Percentiles rank a stretch among this genome's conserved stretches.
Evolutionary conservation across 2,888 invertebrate species (phyloP).

Genomic region (Beris morrisii): DNA sequence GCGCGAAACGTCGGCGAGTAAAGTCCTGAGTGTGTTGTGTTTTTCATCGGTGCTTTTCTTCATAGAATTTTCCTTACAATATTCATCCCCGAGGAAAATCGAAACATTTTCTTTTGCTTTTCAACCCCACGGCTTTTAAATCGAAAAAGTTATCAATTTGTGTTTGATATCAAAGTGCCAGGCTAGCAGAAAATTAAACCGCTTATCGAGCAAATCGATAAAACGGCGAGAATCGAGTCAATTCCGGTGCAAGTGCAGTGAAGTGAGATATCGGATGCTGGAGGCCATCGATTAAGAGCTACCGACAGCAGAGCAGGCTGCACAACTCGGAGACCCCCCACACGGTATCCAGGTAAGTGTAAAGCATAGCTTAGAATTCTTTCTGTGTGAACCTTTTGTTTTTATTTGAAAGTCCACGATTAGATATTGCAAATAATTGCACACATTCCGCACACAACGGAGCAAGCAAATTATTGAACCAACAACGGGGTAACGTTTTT

Average conservation of each 20-base stretch:
- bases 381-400: not conserved
- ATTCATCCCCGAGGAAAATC: too few species aligned
- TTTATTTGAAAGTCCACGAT: too few species aligned
- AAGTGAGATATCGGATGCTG: slow-evolving; percentile 27
- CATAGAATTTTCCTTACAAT: not conserved
- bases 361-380: not conserved
- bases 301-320: not conserved
- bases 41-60: not conserved
- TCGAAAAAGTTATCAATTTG: too few species aligned
- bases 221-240: too few species aligned
- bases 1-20: slow-evolving; percentile 4
- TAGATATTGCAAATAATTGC: too few species aligned
- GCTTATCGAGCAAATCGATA: too few species aligned
- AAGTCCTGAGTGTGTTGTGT: not conserved
- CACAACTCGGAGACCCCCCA: not conserved
- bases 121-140: too few species aligned
- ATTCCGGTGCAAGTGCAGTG: slow-evolving; percentile 3
- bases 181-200: too few species aligned
- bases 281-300: slow-evolving; percentile 22
- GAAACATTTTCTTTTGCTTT: too few species aligned
- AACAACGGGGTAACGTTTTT: slow-evolving; percentile 2
- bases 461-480: slow-evolving; percentile 3
- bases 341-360: not conserved
- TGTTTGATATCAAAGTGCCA: too few species aligned
- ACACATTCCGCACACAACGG: slow-evolving; percentile 6